phyloP scores from a whole-genome alignment of 23 tunicate genomes.

The Diplosoma virens region DNA sequence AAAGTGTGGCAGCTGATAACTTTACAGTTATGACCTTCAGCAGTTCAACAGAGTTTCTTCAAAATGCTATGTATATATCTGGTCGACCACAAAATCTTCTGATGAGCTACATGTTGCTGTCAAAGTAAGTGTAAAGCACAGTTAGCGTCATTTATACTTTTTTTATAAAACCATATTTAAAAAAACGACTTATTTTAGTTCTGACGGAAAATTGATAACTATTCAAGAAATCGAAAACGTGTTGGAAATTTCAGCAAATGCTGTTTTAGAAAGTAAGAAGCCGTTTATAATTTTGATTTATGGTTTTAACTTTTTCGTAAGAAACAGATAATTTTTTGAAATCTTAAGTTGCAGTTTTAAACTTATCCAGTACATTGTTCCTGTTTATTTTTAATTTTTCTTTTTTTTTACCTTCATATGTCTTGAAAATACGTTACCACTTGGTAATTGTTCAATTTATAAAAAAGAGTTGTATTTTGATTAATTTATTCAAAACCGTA shows the following conservation, averaged over 20 bases:
- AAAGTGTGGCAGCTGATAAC: background rate
- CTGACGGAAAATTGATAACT: background rate
- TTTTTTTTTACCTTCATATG: too few relatives aligned
- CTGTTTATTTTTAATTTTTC: too few relatives aligned
- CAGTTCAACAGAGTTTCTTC: background rate
- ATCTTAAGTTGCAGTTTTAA: too few relatives aligned
- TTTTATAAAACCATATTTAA: background rate
- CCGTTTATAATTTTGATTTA: too few relatives aligned
- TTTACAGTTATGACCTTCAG: slow-evolving; percentile 7
- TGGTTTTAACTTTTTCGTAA: too few relatives aligned
- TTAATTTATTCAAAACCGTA: too few relatives aligned
- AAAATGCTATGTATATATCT: slow-evolving; percentile 7
- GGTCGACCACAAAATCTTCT: slow-evolving; percentile 11
- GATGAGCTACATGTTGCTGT: slow-evolving; percentile 26
- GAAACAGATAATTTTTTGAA: too few relatives aligned
- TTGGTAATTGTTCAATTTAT: too few relatives aligned
- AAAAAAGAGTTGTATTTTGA: too few relatives aligned
- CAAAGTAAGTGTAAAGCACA: slow-evolving; percentile 10
- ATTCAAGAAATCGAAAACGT: slow-evolving; percentile 4
- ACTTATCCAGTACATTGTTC: too few relatives aligned
- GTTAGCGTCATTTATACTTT: background rate
- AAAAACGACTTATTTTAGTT: background rate
- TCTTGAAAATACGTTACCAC: too few relatives aligned
- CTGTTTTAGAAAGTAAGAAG: slow-evolving; percentile 6
- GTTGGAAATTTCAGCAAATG: background rate